phyloP scores from a whole-genome alignment of 1,140 invertebrate species.

The Amphibalanus amphitrite region DNA sequence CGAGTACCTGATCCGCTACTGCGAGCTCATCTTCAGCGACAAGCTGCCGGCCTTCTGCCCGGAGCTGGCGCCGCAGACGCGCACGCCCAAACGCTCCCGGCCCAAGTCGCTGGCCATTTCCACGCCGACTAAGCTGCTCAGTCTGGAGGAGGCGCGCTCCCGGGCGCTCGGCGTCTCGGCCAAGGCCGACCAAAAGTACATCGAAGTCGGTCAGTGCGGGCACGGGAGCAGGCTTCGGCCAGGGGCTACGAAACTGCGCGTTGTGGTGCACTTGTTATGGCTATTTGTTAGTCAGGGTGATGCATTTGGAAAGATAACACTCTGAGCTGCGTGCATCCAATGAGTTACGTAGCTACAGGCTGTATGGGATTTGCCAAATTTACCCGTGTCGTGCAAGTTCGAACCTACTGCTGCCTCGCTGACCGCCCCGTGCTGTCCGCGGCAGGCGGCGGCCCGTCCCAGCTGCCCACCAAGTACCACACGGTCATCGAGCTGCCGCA shows the following conservation, averaged over 20 bases:
- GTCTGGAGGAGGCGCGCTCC: conserved; percentile 61
- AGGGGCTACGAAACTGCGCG: no score
- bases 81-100: not conserved
- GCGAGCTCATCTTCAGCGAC: conserved; percentile 68
- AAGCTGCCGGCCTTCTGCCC: conserved; percentile 26
- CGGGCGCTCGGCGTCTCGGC: conserved; percentile 27
- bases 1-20: conserved; percentile 85
- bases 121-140: conserved; percentile 71
- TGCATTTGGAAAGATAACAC: not conserved
- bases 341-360: not conserved
- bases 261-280: not conserved
- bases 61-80: not conserved
- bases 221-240: no score
- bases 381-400: conserved; percentile 9
- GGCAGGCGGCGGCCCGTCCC: conserved; percentile 59
- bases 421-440: conserved; percentile 9
- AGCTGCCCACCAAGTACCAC: conserved; percentile 74
- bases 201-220: conserved; percentile 55
- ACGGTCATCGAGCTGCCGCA: conserved; percentile 76
- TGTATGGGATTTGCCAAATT: not conserved
- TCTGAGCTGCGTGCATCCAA: not conserved
- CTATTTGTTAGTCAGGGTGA: not conserved
- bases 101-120: conserved; percentile 74
- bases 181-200: conserved; percentile 54
- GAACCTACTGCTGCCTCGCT: conserved; percentile 7